phyloP scores from a whole-genome alignment of 2,888 invertebrate genomes.

The Cryptocephalus moraei region DNA sequence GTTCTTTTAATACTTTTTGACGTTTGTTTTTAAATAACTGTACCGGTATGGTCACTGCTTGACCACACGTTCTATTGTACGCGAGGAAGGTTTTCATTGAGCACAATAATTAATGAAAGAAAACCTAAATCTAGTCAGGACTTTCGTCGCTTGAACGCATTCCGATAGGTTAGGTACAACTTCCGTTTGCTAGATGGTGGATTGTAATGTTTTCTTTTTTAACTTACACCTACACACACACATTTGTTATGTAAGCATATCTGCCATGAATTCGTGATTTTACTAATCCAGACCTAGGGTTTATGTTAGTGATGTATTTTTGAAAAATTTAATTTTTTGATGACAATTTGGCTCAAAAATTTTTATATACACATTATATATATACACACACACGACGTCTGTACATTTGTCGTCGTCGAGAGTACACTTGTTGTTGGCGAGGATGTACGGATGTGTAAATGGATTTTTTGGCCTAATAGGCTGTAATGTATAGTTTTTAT shows the following conservation, averaged over 20 bases:
- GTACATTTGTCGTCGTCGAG: constrained; percentile 22
- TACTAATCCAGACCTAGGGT: constrained; percentile 17
- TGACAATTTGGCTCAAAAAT: constrained; percentile 2
- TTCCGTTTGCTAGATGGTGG: too few relatives aligned
- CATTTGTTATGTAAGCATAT: constrained; percentile 20
- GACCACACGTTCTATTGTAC: too few relatives aligned
- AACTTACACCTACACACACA: too few relatives aligned
- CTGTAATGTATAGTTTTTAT: constrained; percentile 32
- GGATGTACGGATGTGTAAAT: constrained; percentile 25
- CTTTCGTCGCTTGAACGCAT: too few relatives aligned
- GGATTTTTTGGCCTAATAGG: constrained; percentile 29
- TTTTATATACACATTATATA: neutral
- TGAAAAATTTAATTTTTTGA: constrained; percentile 7
- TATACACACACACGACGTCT: constrained; percentile 11
- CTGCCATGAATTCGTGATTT: constrained; percentile 26
- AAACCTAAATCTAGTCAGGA: too few relatives aligned
- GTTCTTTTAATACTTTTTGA: constrained; percentile 1
- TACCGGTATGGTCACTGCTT: too few relatives aligned
- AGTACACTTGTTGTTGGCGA: constrained; percentile 12
- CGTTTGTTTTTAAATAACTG: neutral
- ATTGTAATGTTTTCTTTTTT: too few relatives aligned
- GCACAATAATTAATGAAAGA: too few relatives aligned
- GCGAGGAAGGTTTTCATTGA: too few relatives aligned
- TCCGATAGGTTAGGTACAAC: too few relatives aligned
- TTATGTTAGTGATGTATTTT: constrained; percentile 9